Base-by-base conservation (phyloP, 1,140 invertebrate genomes). In the Proales similis region DNA sequence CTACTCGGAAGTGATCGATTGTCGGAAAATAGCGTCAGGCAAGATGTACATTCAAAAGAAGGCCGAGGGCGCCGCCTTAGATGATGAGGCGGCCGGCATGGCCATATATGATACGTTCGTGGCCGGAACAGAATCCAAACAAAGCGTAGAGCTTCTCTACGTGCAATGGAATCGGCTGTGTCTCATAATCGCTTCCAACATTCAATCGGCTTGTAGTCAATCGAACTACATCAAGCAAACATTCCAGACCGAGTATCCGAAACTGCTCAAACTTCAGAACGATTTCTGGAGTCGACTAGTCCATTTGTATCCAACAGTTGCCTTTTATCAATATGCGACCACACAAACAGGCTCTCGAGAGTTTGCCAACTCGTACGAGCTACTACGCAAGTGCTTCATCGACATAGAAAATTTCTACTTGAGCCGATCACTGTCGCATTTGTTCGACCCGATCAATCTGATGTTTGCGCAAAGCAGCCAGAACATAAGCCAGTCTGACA, bases 321-420 rank as follows among this genome's bases (percentile, higher is more conserved):
- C 39, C 36, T 27, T 29, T 29, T 57, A 57, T 24, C 20, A 42
- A 22, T 57, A 57, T 27, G 20, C 14, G 30, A 12, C 64, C 70
- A 68, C 57, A 47, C 68, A 26, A 67, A 64, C 42, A 65, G 67
- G 42, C 64, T 65, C 42, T 65, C 66, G 12, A 67, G 64, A 6
- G 49, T 46, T 14, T n/a, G 14, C 12, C 17, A 48, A 57, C 27
- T 45, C 36, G 3, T 48, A 65, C 19, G 61, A 49, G 47, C 67
- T 70, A 4, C 67, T 81, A 19, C 67, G 78, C 17, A 69, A 74
- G 6, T 74, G 76, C 4, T 67, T 82, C 12, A 78, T 79, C 14
- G 80, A 82, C 63, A 88, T 89, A 80, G 88, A 92, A 77, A 89
- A 85, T 70, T 84, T 86, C 1, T 92, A 90, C 71, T 75, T 92